A percentile compares a stretch with the other conserved stretches of the same genome.
These are phyloP conservation scores for Cephus nigrinus DNA, from an alignment of 2,888 invertebrate genomes.

Conservation along the genomic window DNA sequence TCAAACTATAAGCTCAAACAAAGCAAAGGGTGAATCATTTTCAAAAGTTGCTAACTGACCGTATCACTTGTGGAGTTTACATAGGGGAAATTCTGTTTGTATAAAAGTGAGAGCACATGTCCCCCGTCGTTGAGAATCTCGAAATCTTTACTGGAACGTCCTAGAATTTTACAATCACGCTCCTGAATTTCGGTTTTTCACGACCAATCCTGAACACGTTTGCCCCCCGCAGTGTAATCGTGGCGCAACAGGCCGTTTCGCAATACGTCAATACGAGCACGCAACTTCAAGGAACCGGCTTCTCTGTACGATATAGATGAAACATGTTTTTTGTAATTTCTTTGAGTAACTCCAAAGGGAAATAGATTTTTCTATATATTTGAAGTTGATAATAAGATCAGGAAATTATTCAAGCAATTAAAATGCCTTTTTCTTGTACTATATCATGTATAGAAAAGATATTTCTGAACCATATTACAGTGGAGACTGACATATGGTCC, in stretches of 20 bases:
- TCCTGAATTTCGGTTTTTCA: not conserved
- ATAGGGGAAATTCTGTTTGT: not conserved
- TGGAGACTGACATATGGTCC: not conserved
- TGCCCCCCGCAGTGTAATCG: not conserved
- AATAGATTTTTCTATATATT: not conserved
- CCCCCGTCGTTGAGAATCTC: not conserved
- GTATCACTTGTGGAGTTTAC: not conserved
- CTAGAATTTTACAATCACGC: not conserved
- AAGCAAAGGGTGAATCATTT: not conserved
- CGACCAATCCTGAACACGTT: not conserved
- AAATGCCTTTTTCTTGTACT: not conserved
- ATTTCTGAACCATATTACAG: not conserved
- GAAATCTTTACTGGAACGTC: not conserved
- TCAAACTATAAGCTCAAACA: not conserved
- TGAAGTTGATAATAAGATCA: not conserved
- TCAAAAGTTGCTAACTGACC: not conserved
- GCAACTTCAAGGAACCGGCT: not conserved
- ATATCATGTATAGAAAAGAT: not conserved
- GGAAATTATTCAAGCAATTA: not conserved
- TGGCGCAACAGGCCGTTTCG: slow-evolving; percentile 1
- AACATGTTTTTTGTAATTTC: not conserved
- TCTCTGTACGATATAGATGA: not conserved
- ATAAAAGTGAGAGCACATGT: not conserved
- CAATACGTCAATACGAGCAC: slow-evolving; percentile 1
- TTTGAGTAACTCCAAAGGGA: not conserved